A percentile compares a stretch with the other conserved stretches of the same genome.
These are phyloP conservation scores for Spizaetus ornatus DNA, from an alignment of 2,113 vertebrate species.

Conservation along the genomic window DNA sequence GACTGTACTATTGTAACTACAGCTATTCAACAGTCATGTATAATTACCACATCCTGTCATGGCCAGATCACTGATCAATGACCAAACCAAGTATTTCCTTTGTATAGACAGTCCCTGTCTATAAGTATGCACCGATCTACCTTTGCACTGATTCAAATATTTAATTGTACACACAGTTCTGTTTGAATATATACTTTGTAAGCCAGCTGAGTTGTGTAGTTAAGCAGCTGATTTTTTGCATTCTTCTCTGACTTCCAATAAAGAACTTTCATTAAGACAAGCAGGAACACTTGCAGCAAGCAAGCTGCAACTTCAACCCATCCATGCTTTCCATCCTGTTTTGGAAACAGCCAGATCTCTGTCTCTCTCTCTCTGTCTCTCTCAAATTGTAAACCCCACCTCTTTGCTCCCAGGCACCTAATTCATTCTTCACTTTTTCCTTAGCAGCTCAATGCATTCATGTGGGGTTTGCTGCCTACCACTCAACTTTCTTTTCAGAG, in stretches of 20 bases:
- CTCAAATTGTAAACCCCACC: background rate
- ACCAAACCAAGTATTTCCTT: background rate
- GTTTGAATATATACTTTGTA: background rate
- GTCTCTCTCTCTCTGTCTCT: background rate
- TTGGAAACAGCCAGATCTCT: background rate
- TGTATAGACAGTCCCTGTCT: background rate
- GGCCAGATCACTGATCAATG: constrained; percentile 30
- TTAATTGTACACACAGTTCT: background rate
- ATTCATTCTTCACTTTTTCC: background rate
- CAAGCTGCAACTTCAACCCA: background rate
- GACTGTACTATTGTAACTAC: constrained; percentile 30
- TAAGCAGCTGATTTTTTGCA: background rate
- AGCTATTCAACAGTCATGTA: constrained; percentile 10
- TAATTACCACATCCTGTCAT: constrained; percentile 37
- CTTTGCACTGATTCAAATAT: background rate
- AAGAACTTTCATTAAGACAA: background rate
- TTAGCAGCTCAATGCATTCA: background rate
- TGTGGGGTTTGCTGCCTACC: background rate
- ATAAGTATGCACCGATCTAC: background rate
- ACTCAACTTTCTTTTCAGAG: background rate
- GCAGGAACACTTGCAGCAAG: background rate
- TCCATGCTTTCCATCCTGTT: background rate
- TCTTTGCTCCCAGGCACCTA: background rate
- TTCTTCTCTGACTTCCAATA: background rate
- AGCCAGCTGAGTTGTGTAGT: background rate